phyloP scores from a whole-genome alignment of 2,888 invertebrate species.

The Caenorhabditis sp. region DNA sequence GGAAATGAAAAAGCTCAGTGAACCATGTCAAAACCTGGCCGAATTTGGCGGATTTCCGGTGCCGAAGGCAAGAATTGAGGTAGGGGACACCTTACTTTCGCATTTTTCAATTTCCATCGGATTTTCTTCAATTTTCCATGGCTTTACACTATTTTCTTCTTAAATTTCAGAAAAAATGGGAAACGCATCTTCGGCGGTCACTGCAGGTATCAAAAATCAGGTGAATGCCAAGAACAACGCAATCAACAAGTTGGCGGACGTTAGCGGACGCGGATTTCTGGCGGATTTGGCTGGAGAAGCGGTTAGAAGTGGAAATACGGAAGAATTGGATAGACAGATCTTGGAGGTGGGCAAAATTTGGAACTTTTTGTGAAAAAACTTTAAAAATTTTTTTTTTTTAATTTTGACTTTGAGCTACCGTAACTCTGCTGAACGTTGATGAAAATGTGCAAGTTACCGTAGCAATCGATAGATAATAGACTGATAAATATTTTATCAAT shows the following conservation, averaged over 20 bases:
- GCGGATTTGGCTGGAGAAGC: constrained; percentile 76
- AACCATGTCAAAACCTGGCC: too few species aligned
- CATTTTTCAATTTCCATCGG: too few species aligned
- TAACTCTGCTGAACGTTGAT: not conserved
- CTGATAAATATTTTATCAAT: too few species aligned
- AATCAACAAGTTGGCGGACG: constrained; percentile 76
- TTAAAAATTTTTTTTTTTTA: too few species aligned
- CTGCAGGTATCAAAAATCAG: constrained; percentile 80
- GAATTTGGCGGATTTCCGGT: too few species aligned
- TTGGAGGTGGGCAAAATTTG: constrained; percentile 60
- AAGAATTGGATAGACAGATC: constrained; percentile 71
- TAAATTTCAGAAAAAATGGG: constrained; percentile 72
- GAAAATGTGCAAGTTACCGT: not conserved
- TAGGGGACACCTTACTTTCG: too few species aligned
- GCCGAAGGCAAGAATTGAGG: too few species aligned
- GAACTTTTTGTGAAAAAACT: too few species aligned
- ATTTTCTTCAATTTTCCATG: too few species aligned
- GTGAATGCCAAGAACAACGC: constrained; percentile 75
- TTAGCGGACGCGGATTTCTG: constrained; percentile 75
- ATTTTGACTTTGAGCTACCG: not conserved
- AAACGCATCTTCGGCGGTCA: constrained; percentile 78
- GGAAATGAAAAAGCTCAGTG: too few species aligned
- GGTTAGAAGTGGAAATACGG: constrained; percentile 66
- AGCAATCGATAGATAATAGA: not conserved
- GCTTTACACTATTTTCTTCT: not conserved